These are phyloP conservation scores for Drosophila borborema DNA, from an alignment of 2,888 invertebrate species.

Conservation along the genomic window DNA sequence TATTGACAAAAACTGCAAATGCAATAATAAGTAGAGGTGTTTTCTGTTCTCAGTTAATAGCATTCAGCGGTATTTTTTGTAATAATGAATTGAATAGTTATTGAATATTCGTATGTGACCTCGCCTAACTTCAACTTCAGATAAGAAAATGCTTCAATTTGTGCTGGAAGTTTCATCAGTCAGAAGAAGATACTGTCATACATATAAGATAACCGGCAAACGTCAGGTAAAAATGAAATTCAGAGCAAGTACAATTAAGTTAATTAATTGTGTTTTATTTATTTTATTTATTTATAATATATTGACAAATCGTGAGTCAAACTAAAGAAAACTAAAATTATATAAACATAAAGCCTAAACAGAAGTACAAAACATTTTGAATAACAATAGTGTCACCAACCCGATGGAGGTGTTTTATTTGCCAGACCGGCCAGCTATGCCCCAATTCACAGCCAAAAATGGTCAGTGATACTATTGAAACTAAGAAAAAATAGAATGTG, in stretches of 20 bases:
- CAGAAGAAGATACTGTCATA: not conserved
- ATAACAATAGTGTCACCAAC: no score
- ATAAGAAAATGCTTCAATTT: not conserved
- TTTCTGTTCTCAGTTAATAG: not conserved
- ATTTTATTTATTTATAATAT: no score
- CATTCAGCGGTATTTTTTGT: not conserved
- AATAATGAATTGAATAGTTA: slow-evolving; percentile 4
- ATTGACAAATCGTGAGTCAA: no score
- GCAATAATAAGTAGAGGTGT: slow-evolving; percentile 12
- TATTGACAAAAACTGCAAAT: not conserved
- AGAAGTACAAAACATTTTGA: no score
- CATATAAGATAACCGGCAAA: not conserved
- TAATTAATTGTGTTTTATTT: slow-evolving; percentile 1
- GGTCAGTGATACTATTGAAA: no score
- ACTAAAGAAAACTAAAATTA: no score
- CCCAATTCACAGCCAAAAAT: no score
- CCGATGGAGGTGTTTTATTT: no score
- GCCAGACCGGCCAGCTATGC: no score
- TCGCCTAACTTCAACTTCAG: slow-evolving; percentile 15
- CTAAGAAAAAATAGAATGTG: no score
- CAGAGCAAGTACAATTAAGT: not conserved
- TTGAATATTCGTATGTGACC: slow-evolving; percentile 10
- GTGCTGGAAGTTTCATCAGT: slow-evolving; percentile 15
- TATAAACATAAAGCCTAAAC: no score
- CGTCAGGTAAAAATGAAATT: not conserved